Conservation (phyloP, 2,797 vertebrate genomes). For the Allobates femoralis region DNA sequence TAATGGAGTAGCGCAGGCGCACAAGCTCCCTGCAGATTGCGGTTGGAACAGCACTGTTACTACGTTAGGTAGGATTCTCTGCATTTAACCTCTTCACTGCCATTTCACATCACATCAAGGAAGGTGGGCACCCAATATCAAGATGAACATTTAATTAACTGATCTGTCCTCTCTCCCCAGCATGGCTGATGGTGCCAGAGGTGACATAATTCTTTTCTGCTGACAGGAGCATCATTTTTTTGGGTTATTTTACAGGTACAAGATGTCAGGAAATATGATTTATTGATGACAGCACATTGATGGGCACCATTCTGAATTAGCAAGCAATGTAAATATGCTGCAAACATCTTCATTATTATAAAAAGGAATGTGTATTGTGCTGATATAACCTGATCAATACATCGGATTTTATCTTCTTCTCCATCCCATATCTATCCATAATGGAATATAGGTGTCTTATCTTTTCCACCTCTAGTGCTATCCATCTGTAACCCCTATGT, state of each 20-base stretch:
- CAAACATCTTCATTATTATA: not conserved
- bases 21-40: constrained; percentile 53
- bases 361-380: not conserved
- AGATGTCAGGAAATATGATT: not conserved
- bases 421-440: not conserved
- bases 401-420: not conserved
- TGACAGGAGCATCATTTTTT: not conserved
- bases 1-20: constrained; percentile 49
- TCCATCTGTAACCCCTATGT: not conserved
- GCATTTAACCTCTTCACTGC: constrained; percentile 50
- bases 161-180: not conserved
- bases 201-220: not conserved
- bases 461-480: not conserved
- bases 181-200: not conserved
- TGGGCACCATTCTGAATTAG: not conserved
- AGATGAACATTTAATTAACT: not conserved
- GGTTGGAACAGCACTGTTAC: constrained; percentile 19
- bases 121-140: not conserved
- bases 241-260: not conserved
- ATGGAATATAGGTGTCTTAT: not conserved
- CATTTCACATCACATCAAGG: not conserved
- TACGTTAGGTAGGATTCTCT: constrained; percentile 44
- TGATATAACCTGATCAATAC: not conserved
- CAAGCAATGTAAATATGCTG: not conserved
- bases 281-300: not conserved